phyloP scores from a whole-genome alignment of 1,140 invertebrate genomes.

The Drosophila fuyamai region DNA sequence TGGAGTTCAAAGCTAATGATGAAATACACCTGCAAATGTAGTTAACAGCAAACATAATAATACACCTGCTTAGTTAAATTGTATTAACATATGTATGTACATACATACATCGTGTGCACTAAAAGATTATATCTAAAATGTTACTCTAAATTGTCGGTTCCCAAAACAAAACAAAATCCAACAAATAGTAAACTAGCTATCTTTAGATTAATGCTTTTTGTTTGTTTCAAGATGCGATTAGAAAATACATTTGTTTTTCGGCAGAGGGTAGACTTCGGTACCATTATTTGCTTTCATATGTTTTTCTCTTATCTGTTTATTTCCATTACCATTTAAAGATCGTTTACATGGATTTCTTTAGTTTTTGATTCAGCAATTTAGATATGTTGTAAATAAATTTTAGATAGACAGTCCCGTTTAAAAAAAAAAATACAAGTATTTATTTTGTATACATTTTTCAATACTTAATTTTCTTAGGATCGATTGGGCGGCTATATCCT shows the following conservation, averaged over 20 bases:
- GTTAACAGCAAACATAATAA: too few species aligned
- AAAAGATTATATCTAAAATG: neutral
- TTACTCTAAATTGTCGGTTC: neutral
- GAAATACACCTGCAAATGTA: too few species aligned
- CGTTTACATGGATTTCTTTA: neutral
- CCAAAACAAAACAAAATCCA: neutral
- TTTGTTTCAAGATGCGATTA: neutral
- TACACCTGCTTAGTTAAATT: too few species aligned
- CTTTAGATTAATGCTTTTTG: neutral
- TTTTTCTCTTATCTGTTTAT: neutral
- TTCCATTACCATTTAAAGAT: neutral
- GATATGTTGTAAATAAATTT: too few species aligned
- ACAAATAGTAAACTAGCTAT: neutral
- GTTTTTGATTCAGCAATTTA: neutral
- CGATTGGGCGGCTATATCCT: too few species aligned
- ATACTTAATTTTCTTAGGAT: too few species aligned
- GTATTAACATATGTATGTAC: too few species aligned
- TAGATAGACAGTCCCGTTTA: too few species aligned
- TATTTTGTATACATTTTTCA: too few species aligned
- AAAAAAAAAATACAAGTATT: too few species aligned
- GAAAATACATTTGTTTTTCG: constrained; percentile 5
- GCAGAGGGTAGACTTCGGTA: neutral
- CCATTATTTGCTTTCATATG: neutral
- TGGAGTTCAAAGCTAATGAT: too few species aligned
- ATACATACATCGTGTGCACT: neutral